phyloP scores from a whole-genome alignment of 2,797 vertebrate genomes.

The Rhinogobio ventralis region DNA sequence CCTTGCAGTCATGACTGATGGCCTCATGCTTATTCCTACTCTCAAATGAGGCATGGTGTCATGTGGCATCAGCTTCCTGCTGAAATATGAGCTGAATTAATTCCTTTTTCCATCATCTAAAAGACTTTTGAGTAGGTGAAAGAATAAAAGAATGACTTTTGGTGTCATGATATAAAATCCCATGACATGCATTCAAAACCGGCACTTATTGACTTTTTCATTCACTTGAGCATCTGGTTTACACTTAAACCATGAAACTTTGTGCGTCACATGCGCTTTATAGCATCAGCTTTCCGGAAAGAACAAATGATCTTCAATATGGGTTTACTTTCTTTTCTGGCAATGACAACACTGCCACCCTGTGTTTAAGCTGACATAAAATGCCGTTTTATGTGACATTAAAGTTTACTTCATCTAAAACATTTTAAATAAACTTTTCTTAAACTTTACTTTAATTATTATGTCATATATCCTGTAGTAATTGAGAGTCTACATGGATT shows the following conservation, averaged over 20 bases:
- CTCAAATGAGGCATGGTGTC: constrained; percentile 16
- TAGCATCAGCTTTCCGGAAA: neutral
- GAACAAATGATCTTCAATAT: neutral
- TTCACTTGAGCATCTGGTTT: constrained; percentile 32
- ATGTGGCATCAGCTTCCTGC: constrained; percentile 10
- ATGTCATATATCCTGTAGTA: neutral
- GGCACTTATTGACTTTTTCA: constrained; percentile 1
- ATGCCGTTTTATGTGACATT: neutral
- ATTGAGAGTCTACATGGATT: neutral
- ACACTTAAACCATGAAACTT: neutral
- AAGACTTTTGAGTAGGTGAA: neutral
- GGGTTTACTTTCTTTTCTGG: neutral
- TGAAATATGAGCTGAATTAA: neutral
- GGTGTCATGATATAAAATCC: neutral
- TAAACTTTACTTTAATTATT: neutral
- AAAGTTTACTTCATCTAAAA: neutral
- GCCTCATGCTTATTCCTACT: neutral
- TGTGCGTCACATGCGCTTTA: constrained; percentile 10
- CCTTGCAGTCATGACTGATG: constrained; percentile 34
- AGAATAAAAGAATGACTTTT: neutral
- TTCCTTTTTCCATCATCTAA: neutral
- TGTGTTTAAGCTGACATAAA: constrained; percentile 5
- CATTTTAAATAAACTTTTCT: neutral
- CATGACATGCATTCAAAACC: neutral
- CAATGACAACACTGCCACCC: constrained; percentile 48